These are phyloP conservation scores for Phataginus tricuspis DNA, from an alignment of 2,797 vertebrate genomes.

Conservation along the genomic window DNA sequence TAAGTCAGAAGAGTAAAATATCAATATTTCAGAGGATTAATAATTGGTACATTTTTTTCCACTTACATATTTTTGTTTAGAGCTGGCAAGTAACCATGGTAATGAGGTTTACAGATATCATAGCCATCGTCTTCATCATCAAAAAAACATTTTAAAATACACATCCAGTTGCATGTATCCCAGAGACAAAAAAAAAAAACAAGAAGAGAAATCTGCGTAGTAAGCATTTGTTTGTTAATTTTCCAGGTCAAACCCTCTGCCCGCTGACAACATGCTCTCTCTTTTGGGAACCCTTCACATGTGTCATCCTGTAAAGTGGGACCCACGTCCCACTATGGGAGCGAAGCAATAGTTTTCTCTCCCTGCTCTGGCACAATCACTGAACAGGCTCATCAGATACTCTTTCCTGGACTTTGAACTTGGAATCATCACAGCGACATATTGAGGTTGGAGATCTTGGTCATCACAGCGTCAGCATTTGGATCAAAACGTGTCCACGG, in stretches of 20 bases:
- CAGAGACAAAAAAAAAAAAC: not conserved
- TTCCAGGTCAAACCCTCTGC: not conserved
- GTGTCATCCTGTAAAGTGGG: not conserved
- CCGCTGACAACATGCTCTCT: not conserved
- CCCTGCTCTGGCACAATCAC: not conserved
- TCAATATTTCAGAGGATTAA: not conserved
- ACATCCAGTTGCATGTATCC: not conserved
- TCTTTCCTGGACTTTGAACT: not conserved
- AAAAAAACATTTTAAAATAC: not conserved
- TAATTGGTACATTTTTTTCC: not conserved
- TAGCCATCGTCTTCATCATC: not conserved
- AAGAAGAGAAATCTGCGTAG: not conserved
- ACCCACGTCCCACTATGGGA: not conserved
- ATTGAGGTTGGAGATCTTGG: not conserved
- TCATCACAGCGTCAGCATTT: not conserved
- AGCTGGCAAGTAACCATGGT: not conserved
- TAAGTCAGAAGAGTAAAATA: not conserved
- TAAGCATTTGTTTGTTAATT: not conserved
- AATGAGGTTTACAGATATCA: not conserved
- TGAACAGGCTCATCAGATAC: not conserved
- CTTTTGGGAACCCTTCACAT: not conserved
- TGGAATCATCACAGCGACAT: not conserved
- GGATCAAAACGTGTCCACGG: not conserved
- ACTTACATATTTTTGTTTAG: not conserved
- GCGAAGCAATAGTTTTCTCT: not conserved